A percentile compares a stretch with the other conserved stretches of the same genome.
Evolutionary conservation across 2,797 vertebrate species (phyloP).

Genomic region (Gadopsis bispinosus): DNA sequence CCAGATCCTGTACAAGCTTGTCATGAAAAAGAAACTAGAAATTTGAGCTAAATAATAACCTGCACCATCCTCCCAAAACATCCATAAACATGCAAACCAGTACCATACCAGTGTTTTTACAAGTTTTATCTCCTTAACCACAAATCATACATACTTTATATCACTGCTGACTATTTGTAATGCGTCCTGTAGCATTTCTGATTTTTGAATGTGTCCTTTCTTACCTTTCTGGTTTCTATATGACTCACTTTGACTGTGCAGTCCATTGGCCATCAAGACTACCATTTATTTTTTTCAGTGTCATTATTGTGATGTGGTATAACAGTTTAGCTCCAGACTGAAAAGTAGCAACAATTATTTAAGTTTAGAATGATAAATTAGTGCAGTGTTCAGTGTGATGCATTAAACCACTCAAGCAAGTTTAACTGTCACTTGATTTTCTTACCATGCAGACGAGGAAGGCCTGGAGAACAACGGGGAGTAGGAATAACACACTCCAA

Average conservation of each 20-base stretch:
- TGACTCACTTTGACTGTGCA: not conserved
- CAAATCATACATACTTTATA: constrained; percentile 5
- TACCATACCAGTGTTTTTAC: not conserved
- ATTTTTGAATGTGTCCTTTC: not conserved
- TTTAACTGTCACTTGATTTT: not conserved
- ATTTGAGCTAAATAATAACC: constrained; percentile 60
- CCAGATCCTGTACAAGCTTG: constrained; percentile 96
- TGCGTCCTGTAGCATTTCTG: not conserved
- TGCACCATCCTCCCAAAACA: not conserved
- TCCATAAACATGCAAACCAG: not conserved
- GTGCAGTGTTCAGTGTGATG: not conserved
- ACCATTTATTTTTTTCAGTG: not conserved
- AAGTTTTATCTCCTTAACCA: constrained; percentile 5
- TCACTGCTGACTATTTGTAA: not conserved
- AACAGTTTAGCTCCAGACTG: not conserved
- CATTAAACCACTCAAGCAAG: not conserved
- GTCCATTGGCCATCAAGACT: too few species aligned
- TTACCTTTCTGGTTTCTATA: not conserved
- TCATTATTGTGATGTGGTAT: not conserved
- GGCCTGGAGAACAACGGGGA: not conserved
- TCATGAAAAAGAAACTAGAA: constrained; percentile 92
- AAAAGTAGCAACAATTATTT: not conserved
- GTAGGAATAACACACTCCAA: not conserved
- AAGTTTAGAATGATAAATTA: not conserved
- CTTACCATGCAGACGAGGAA: not conserved